phyloP scores from a whole-genome alignment of 2,797 vertebrate genomes.

The Dendrocincla fuliginosa region DNA sequence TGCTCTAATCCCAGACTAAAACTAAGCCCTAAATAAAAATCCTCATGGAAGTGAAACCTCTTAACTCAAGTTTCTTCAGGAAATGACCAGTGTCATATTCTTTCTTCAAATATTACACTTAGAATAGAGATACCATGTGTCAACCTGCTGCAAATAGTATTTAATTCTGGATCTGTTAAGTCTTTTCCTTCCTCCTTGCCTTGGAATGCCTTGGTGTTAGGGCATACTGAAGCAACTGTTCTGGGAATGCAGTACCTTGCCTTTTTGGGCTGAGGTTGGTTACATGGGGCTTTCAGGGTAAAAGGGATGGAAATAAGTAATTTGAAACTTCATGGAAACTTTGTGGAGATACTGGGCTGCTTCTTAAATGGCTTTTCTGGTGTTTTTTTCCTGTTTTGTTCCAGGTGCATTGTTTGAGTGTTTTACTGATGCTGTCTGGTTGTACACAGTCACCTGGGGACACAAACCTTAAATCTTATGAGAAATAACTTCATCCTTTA shows the following conservation, averaged over 20 bases:
- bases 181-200: neutral
- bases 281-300: neutral
- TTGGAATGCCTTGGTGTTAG: neutral
- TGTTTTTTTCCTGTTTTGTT: constrained; percentile 13
- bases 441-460: constrained; percentile 66
- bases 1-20: neutral
- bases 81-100: neutral
- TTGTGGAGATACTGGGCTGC: neutral
- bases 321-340: neutral
- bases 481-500: constrained; percentile 74
- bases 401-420: constrained; percentile 58
- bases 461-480: constrained; percentile 66
- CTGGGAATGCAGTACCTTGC: neutral
- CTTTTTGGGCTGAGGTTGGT: neutral
- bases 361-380: neutral
- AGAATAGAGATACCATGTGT: neutral
- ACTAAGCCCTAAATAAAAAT: neutral
- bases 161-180: neutral
- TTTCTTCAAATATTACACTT: neutral
- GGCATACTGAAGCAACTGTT: neutral
- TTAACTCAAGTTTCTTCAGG: neutral
- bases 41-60: neutral
- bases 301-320: neutral
- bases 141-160: neutral
- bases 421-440: constrained; percentile 61